Conservation (phyloP, 1,140 invertebrate species). For the Saccostrea cuccullata region DNA sequence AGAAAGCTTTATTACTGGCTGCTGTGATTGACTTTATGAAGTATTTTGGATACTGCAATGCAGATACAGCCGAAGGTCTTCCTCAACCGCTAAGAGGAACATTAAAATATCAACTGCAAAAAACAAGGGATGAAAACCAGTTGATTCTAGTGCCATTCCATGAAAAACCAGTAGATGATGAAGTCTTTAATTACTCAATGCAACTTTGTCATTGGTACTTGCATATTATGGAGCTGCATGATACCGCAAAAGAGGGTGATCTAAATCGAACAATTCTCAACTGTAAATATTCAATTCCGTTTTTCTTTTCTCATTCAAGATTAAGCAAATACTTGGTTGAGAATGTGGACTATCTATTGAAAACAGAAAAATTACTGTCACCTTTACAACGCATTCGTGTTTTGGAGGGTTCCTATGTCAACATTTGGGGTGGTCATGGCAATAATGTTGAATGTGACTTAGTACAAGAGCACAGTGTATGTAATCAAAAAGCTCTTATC, state of each 20-base stretch:
- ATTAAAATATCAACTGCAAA: slow-evolving; percentile 10
- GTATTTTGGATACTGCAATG: slow-evolving; percentile 23
- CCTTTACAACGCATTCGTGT: slow-evolving; percentile 37
- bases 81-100: slow-evolving; percentile 10
- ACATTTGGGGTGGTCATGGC: slow-evolving; percentile 32
- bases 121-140: slow-evolving; percentile 15
- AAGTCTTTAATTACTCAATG: slow-evolving; percentile 9
- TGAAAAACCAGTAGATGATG: slow-evolving; percentile 25
- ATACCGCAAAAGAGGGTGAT: slow-evolving; percentile 44
- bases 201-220: slow-evolving; percentile 30
- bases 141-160: not conserved
- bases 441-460: slow-evolving; percentile 47
- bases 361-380: slow-evolving; percentile 29
- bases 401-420: slow-evolving; percentile 38
- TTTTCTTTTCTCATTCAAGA: slow-evolving; percentile 31
- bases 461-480: slow-evolving; percentile 47
- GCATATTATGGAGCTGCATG: slow-evolving; percentile 35
- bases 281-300: slow-evolving; percentile 6
- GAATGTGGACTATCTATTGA: slow-evolving; percentile 37
- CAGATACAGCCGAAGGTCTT: slow-evolving; percentile 25
- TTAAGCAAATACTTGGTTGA: slow-evolving; percentile 16
- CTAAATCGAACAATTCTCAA: slow-evolving; percentile 27
- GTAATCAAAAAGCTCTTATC: slow-evolving; percentile 51
- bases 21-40: slow-evolving; percentile 18
- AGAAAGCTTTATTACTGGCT: slow-evolving; percentile 16